phyloP scores from a whole-genome alignment of 2,113 vertebrate species.

The Tachycineta bicolor region DNA sequence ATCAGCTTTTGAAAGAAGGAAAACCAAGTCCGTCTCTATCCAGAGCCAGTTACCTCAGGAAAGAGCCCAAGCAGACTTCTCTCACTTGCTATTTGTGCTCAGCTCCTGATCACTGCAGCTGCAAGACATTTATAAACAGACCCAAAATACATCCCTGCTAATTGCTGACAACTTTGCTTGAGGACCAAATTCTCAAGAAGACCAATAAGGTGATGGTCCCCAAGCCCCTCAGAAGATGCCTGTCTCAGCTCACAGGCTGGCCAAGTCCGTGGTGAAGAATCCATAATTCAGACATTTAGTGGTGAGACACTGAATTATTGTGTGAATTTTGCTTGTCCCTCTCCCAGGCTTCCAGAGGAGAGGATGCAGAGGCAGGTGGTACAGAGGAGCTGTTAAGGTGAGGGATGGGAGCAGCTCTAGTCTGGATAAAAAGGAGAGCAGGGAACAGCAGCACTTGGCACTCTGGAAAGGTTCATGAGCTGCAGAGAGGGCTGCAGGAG shows the following conservation, averaged over 20 bases:
- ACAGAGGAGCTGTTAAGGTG: not conserved
- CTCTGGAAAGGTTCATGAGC: not conserved
- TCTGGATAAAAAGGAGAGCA: not conserved
- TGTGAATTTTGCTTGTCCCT: not conserved
- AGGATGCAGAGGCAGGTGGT: not conserved
- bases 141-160: constrained; percentile 34
- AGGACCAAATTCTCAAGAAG: not conserved
- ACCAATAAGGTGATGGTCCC: not conserved
- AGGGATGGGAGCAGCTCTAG: not conserved
- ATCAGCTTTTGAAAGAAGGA: not conserved
- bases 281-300: not conserved
- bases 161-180: not conserved
- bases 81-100: not conserved
- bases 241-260: not conserved
- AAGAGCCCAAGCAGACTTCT: not conserved
- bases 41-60: not conserved
- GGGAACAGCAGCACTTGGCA: not conserved
- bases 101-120: constrained; percentile 40
- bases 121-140: constrained; percentile 37
- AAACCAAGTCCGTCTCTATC: not conserved
- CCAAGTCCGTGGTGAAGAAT: not conserved
- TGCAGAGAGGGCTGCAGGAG: not conserved
- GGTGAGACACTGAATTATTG: not conserved
- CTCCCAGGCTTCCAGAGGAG: not conserved
- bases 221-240: not conserved